Evolutionary conservation across 2,797 vertebrate species (phyloP).

Genomic region (Neoniphon sammara): DNA sequence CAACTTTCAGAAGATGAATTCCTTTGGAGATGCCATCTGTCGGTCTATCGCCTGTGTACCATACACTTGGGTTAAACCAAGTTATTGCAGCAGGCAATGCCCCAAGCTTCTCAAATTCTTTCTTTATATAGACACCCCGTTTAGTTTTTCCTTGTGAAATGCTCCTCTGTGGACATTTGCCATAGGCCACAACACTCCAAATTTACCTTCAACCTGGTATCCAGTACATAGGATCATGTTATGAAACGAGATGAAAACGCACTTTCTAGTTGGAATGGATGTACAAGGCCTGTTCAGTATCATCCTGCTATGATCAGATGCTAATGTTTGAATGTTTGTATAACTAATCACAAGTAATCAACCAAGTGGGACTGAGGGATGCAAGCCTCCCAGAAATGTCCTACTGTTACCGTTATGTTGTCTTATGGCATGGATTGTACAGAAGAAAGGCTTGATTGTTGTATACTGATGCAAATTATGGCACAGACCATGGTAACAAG

Average conservation of each 20-base stretch:
- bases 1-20: constrained; percentile 71
- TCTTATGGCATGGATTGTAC: neutral
- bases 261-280: neutral
- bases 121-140: constrained; percentile 9
- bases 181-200: neutral
- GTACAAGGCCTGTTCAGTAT: neutral
- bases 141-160: constrained; percentile 21
- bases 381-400: neutral
- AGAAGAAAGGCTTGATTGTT: neutral
- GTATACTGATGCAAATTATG: neutral
- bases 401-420: neutral
- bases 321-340: constrained; percentile 12
- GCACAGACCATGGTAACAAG: neutral
- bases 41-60: constrained; percentile 69
- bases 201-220: constrained; percentile 22
- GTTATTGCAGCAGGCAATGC: constrained; percentile 54
- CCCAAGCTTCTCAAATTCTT: constrained; percentile 49
- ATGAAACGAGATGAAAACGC: constrained; percentile 10
- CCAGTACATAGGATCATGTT: constrained; percentile 23
- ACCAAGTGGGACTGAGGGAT: neutral
- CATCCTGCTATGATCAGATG: constrained; percentile 3
- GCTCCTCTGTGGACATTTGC: neutral
- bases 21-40: constrained; percentile 78
- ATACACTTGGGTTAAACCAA: constrained; percentile 59
- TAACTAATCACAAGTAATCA: neutral